phyloP scores from a whole-genome alignment of 2,113 vertebrate species.

The Phoenicopterus ruber region DNA sequence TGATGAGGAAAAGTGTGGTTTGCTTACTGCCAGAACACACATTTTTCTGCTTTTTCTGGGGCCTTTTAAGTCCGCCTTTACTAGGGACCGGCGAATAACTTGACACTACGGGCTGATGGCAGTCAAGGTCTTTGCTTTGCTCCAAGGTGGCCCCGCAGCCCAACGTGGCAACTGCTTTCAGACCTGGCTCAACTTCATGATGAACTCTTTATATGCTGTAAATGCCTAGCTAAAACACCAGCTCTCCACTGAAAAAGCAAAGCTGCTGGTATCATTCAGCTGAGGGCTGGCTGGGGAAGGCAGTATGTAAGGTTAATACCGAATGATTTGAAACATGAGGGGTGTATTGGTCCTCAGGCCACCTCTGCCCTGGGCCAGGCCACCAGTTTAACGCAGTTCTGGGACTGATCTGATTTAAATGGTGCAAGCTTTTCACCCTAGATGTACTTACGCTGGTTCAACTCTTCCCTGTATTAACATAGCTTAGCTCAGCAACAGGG shows the following conservation, averaged over 20 bases:
- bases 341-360: accelerated
- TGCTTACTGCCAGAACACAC: background rate
- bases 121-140: constrained; percentile 16
- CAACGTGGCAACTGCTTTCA: background rate
- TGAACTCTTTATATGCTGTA: background rate
- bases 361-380: background rate
- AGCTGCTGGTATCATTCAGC: background rate
- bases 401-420: background rate
- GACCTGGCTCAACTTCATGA: background rate
- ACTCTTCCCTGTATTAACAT: accelerated
- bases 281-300: background rate
- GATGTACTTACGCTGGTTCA: background rate
- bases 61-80: background rate
- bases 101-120: background rate
- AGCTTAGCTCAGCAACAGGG: background rate
- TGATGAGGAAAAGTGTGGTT: constrained; percentile 33
- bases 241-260: background rate
- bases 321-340: background rate
- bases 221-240: background rate
- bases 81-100: background rate
- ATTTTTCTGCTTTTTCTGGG: background rate
- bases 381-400: background rate
- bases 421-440: background rate
- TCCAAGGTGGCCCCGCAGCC: background rate
- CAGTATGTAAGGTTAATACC: background rate